Evolutionary conservation across 2,113 vertebrate species (phyloP).

Genomic region (Amphiprion percula): DNA sequence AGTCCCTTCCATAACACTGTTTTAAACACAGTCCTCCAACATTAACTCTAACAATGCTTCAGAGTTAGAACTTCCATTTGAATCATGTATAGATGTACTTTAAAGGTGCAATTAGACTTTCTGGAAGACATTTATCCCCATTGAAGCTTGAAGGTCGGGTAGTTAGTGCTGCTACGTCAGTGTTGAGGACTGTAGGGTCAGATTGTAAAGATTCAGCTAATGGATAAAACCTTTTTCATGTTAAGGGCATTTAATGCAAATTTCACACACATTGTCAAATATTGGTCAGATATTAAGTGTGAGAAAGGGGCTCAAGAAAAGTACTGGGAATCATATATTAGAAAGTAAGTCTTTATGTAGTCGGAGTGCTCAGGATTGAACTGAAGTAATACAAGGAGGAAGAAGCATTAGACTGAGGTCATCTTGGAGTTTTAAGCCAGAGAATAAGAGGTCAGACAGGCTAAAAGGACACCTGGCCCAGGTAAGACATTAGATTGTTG

Average conservation of each 20-base stretch:
- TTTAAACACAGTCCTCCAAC: constrained; percentile 29
- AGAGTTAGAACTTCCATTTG: constrained; percentile 8
- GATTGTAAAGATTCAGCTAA: not conserved
- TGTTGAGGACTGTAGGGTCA: not conserved
- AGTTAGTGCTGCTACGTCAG: not conserved
- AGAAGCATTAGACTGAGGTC: constrained; percentile 14
- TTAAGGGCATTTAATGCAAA: not conserved
- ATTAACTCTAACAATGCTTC: constrained; percentile 8
- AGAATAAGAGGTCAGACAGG: not conserved
- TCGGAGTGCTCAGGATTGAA: not conserved
- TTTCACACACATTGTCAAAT: not conserved
- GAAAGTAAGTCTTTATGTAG: constrained; percentile 21
- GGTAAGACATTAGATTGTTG: not conserved
- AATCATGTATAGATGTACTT: constrained; percentile 3
- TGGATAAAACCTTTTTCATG: not conserved
- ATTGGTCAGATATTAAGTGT: constrained; percentile 16
- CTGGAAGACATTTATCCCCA: not conserved
- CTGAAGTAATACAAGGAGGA: constrained; percentile 11
- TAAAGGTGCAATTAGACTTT: constrained; percentile 11
- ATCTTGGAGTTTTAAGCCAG: constrained; percentile 29
- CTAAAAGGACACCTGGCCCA: not conserved
- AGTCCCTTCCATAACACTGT: constrained; percentile 16
- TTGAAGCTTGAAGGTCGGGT: not conserved
- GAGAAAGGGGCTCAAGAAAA: constrained; percentile 5
- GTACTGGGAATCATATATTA: constrained; percentile 25